Conservation (phyloP, 2,113 vertebrate species). For the Agapornis roseicollis region DNA sequence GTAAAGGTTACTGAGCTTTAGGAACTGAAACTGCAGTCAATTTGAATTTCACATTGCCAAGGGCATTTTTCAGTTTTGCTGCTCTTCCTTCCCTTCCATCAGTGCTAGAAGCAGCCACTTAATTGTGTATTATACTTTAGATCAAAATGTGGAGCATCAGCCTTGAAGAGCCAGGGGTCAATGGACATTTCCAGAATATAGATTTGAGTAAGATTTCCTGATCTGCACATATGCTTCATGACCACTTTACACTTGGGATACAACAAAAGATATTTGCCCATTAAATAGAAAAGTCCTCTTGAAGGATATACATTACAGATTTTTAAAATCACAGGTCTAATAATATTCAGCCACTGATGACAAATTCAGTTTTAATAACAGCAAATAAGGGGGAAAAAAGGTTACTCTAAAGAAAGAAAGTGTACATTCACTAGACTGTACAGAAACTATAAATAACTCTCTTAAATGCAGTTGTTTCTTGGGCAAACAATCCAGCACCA, state of each 20-base stretch:
- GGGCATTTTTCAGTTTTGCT: neutral
- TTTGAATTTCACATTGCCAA: neutral
- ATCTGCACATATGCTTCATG: neutral
- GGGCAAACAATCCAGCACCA: neutral
- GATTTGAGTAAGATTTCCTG: neutral
- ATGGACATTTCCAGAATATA: accelerated
- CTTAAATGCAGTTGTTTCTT: neutral
- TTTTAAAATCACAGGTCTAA: neutral
- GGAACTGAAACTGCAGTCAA: neutral
- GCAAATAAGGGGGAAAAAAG: neutral
- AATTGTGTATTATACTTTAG: neutral
- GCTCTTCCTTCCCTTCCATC: neutral
- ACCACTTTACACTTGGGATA: neutral
- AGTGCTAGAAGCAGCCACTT: neutral
- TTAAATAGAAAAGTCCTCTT: neutral
- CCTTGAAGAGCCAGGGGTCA: neutral
- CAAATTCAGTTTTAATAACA: neutral
- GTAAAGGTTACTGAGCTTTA: neutral
- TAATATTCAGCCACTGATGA: neutral
- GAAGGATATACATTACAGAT: neutral
- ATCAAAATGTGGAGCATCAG: neutral
- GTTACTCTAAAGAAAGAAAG: neutral
- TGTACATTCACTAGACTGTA: neutral
- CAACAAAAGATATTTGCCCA: neutral
- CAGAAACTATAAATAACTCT: neutral